phyloP scores from a whole-genome alignment of 2,797 vertebrate genomes.

The Argya squamiceps region DNA sequence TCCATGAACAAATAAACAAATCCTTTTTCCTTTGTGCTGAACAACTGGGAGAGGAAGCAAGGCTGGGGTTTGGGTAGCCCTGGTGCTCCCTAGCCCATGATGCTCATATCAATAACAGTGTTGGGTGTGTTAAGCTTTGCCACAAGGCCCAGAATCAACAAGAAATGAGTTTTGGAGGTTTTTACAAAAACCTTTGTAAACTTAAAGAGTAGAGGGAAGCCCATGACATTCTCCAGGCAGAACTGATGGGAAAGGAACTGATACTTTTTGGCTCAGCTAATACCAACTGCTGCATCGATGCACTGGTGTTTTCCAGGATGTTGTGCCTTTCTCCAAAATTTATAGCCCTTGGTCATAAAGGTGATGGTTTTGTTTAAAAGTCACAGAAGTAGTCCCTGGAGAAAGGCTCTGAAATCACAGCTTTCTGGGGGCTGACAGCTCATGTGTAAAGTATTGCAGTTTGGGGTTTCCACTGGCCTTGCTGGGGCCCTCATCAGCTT shows the following conservation, averaged over 20 bases:
- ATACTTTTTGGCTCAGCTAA: background rate
- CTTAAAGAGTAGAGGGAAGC: background rate
- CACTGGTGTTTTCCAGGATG: background rate
- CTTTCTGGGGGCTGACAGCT: background rate
- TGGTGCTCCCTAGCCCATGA: background rate
- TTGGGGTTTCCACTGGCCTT: background rate
- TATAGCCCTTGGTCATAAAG: background rate
- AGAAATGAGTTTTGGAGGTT: background rate
- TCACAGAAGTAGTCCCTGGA: background rate
- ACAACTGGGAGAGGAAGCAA: background rate
- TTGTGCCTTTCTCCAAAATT: background rate
- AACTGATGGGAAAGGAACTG: background rate
- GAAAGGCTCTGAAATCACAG: background rate
- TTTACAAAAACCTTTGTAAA: background rate
- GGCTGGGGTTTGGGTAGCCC: background rate
- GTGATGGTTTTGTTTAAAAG: background rate
- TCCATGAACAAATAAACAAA: conserved; percentile 19
- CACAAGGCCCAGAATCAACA: background rate
- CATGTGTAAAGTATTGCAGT: background rate
- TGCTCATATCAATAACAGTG: background rate
- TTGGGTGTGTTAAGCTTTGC: background rate
- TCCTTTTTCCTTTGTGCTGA: background rate
- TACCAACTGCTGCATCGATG: background rate
- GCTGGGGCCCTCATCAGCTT: background rate
- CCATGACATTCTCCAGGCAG: background rate